Conservation (phyloP, 2,113 vertebrate species). For the Elachura formosa region DNA sequence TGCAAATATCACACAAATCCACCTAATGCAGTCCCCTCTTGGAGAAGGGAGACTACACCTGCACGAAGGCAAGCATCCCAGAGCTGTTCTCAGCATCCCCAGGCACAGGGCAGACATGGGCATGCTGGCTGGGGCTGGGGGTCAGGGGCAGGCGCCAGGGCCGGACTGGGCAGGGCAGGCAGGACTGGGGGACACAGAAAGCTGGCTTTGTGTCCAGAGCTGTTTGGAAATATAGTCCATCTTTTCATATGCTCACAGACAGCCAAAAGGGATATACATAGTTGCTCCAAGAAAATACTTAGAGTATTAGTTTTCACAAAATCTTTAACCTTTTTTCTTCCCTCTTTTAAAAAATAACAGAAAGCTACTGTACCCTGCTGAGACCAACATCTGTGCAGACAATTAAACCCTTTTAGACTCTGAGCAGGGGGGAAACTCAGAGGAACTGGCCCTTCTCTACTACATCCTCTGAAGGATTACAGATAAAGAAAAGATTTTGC, state of each 20-base stretch:
- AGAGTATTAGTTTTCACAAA: neutral
- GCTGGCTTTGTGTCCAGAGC: neutral
- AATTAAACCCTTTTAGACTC: constrained; percentile 53
- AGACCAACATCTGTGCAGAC: constrained; percentile 53
- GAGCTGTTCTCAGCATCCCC: neutral
- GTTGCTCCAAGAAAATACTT: neutral
- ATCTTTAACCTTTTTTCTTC: neutral
- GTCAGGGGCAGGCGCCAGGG: neutral
- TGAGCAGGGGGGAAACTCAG: neutral
- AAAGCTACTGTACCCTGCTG: constrained; percentile 42
- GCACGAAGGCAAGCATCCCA: neutral
- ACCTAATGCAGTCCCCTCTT: neutral
- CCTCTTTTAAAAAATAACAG: constrained; percentile 19
- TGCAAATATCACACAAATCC: neutral
- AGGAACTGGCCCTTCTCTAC: constrained; percentile 44
- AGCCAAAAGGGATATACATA: neutral
- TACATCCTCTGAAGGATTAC: constrained; percentile 36
- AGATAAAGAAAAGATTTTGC: constrained; percentile 44
- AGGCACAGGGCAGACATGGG: neutral
- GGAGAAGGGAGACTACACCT: neutral
- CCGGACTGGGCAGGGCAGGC: neutral
- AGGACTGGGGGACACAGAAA: neutral
- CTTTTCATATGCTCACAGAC: neutral
- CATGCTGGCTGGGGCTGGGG: rapidly evolving
- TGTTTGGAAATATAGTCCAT: neutral